A percentile compares a stretch with the other conserved stretches of the same genome.
Evolutionary conservation across 2,797 vertebrate genomes (phyloP).

Genomic region (Alcedo quadribrachys): DNA sequence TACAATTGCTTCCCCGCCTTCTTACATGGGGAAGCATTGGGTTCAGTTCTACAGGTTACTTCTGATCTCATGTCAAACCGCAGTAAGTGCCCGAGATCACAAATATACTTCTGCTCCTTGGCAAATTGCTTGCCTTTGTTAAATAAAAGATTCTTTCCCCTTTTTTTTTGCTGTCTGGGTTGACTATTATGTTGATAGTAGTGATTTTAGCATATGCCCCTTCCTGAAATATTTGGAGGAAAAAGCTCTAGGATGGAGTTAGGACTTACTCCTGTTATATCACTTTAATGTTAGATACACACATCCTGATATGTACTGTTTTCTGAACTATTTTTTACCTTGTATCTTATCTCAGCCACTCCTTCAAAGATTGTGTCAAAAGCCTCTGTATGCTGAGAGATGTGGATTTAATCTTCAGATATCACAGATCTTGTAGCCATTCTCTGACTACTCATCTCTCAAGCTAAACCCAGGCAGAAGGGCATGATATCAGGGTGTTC

Average conservation of each 20-base stretch:
- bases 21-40: fast-evolving
- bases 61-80: background rate
- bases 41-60: background rate
- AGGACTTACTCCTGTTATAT: fast-evolving
- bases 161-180: background rate
- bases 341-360: background rate
- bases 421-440: background rate
- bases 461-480: background rate
- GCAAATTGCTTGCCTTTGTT: background rate
- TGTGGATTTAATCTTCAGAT: background rate
- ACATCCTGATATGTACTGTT: background rate
- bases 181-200: background rate
- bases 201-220: background rate
- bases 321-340: background rate
- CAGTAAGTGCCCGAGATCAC: background rate
- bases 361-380: background rate
- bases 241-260: background rate
- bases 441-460: background rate
- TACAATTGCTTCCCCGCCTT: background rate
- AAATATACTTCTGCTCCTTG: background rate
- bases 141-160: background rate
- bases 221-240: background rate
- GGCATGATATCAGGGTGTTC: background rate
- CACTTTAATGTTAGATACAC: background rate
- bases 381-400: background rate